These are phyloP conservation scores for Baccha elongata DNA, from an alignment of 2,888 invertebrate genomes.

Conservation along the genomic window DNA sequence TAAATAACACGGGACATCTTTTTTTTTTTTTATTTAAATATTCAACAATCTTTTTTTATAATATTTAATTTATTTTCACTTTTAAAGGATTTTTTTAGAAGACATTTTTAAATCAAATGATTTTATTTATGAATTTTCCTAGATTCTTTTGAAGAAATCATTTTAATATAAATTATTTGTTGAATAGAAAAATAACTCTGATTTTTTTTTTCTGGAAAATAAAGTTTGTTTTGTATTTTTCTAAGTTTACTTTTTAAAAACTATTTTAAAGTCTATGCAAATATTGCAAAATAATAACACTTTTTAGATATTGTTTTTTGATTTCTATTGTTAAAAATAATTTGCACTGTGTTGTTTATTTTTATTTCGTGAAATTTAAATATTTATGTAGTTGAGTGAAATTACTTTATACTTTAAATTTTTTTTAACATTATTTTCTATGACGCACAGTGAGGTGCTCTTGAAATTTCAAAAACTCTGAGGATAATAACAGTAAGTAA, in stretches of 20 bases:
- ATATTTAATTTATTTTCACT: not conserved
- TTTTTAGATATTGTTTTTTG: constrained; percentile 42
- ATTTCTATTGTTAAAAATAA: constrained; percentile 52
- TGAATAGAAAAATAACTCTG: constrained; percentile 45
- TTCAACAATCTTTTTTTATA: constrained; percentile 7
- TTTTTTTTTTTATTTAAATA: not conserved
- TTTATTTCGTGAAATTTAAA: constrained; percentile 35
- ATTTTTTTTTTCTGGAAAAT: constrained; percentile 18
- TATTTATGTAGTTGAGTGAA: constrained; percentile 27
- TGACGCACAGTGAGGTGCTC: constrained; percentile 2
- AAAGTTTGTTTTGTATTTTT: constrained; percentile 21
- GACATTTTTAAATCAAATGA: no score
- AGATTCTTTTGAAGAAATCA: not conserved
- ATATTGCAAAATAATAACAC: constrained; percentile 72
- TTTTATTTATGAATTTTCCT: not conserved
- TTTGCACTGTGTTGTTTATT: constrained; percentile 46
- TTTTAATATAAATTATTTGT: not conserved
- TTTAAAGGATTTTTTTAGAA: not conserved
- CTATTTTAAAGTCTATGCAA: constrained; percentile 57
- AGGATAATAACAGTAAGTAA: not conserved
- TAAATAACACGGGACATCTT: constrained; percentile 6
- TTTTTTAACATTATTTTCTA: not conserved
- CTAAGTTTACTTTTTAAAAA: constrained; percentile 19
- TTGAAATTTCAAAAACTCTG: constrained; percentile 1
- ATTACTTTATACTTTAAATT: not conserved